Evolutionary conservation across 2,113 vertebrate genomes (phyloP).

Genomic region (Chionomys nivalis): DNA sequence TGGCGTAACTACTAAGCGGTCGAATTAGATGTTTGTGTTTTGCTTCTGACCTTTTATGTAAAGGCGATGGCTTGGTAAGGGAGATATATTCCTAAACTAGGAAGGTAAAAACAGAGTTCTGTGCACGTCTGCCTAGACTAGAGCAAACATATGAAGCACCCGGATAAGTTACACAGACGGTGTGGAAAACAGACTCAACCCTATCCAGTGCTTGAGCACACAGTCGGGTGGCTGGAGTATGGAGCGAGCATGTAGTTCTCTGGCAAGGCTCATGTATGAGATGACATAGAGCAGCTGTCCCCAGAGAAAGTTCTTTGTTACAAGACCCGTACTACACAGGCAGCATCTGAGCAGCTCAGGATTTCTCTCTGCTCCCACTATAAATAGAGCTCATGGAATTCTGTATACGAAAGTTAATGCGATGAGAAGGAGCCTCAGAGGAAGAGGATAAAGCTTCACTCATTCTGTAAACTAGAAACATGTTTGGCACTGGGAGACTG

Average conservation of each 20-base stretch:
- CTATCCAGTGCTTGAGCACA: neutral
- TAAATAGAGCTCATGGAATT: slow-evolving; percentile 76
- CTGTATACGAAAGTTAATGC: slow-evolving; percentile 72
- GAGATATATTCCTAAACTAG: slow-evolving; percentile 48
- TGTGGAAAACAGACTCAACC: slow-evolving; percentile 38
- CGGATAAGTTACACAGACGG: neutral
- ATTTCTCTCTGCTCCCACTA: slow-evolving; percentile 72
- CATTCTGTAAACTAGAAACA: slow-evolving; percentile 53
- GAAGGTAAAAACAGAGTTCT: slow-evolving; percentile 30
- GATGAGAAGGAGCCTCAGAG: slow-evolving; percentile 59
- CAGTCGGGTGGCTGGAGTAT: slow-evolving; percentile 20
- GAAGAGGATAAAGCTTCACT: slow-evolving; percentile 63
- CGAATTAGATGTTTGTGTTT: neutral
- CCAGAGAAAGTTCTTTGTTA: slow-evolving; percentile 73
- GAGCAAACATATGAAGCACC: slow-evolving; percentile 24
- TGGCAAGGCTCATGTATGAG: slow-evolving; percentile 51
- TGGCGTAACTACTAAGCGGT: neutral
- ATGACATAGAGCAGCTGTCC: slow-evolving; percentile 77
- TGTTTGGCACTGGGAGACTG: slow-evolving; percentile 43
- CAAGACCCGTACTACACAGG: slow-evolving; percentile 49
- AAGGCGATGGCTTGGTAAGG: slow-evolving; percentile 9
- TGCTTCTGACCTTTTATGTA: slow-evolving; percentile 49
- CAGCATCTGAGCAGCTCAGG: slow-evolving; percentile 72
- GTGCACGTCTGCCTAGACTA: neutral
- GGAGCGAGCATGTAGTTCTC: slow-evolving; percentile 59